Evolutionary conservation across 2,113 vertebrate genomes (phyloP).

Genomic region (Mobula birostris): DNA sequence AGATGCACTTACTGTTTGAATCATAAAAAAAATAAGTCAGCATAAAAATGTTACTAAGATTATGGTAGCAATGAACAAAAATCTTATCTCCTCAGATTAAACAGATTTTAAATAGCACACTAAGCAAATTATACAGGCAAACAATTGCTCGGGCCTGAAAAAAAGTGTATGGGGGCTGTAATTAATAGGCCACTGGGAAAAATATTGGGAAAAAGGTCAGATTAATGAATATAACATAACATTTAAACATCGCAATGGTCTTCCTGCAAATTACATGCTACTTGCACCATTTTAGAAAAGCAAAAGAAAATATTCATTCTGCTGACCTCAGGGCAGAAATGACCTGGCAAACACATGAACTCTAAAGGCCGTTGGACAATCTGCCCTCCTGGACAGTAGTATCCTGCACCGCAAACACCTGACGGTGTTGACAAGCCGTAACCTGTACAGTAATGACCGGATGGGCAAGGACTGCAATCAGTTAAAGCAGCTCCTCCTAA

Average conservation of each 20-base stretch:
- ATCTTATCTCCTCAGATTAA: no score
- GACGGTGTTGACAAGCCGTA: constrained; percentile 61
- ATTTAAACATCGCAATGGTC: neutral
- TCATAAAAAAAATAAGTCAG: no score
- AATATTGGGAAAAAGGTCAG: neutral
- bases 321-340: constrained; percentile 15
- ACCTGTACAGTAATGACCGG: constrained; percentile 55
- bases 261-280: neutral
- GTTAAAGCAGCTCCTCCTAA: constrained; percentile 51
- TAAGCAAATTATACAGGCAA: no score
- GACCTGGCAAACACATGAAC: neutral
- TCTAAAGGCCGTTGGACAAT: neutral
- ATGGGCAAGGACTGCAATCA: constrained; percentile 54
- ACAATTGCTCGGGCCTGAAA: no score
- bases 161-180: neutral
- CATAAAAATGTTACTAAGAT: no score
- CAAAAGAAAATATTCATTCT: neutral
- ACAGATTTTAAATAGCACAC: no score
- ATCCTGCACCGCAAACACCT: constrained; percentile 62
- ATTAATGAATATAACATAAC: neutral
- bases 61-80: no score
- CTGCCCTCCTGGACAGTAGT: constrained; percentile 62
- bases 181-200: neutral
- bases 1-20: no score
- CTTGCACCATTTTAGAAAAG: neutral